Evolutionary conservation across 2,113 vertebrate species (phyloP).

Genomic region (Clarias batrachus): DNA sequence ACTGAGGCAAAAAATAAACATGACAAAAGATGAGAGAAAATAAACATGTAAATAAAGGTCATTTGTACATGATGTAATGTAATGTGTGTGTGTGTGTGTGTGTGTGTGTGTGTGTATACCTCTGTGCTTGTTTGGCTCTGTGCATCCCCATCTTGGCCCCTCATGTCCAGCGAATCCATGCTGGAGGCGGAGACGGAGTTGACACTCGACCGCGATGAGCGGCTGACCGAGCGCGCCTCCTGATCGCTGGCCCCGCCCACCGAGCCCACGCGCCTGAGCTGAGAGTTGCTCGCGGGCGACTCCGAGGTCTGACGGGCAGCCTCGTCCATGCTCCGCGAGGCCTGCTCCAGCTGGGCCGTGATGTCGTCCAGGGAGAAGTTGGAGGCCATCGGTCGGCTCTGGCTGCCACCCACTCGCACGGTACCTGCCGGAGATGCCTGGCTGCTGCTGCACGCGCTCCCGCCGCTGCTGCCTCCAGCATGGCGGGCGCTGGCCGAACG

Average conservation of each 20-base stretch:
- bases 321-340: constrained; percentile 97
- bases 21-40: not conserved
- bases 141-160: constrained; percentile 49
- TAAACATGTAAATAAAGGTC: not conserved
- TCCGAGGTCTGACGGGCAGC: constrained; percentile 88
- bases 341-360: constrained; percentile 94
- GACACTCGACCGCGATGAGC: constrained; percentile 87
- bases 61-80: not conserved
- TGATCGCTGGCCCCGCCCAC: constrained; percentile 89
- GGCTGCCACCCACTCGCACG: constrained; percentile 70
- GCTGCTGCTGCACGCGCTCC: constrained; percentile 79
- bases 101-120: constrained; percentile 68
- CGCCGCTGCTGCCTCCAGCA: constrained; percentile 72
- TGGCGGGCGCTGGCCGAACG: constrained; percentile 78
- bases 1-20: not conserved
- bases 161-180: constrained; percentile 94
- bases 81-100: not conserved
- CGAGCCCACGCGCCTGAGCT: constrained; percentile 87
- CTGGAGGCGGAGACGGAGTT: constrained; percentile 89
- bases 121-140: constrained; percentile 82
- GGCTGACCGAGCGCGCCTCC: constrained; percentile 80
- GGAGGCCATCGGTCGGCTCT: constrained; percentile 74
- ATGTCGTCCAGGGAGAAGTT: constrained; percentile 95
- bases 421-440: constrained; percentile 86
- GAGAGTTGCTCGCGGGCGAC: constrained; percentile 72